Evolutionary conservation across 64 coral and sea anemone species (phyloP), one percentile per base, ranked within the genome.

Genomic region (Pachyseris speciosa): DNA sequence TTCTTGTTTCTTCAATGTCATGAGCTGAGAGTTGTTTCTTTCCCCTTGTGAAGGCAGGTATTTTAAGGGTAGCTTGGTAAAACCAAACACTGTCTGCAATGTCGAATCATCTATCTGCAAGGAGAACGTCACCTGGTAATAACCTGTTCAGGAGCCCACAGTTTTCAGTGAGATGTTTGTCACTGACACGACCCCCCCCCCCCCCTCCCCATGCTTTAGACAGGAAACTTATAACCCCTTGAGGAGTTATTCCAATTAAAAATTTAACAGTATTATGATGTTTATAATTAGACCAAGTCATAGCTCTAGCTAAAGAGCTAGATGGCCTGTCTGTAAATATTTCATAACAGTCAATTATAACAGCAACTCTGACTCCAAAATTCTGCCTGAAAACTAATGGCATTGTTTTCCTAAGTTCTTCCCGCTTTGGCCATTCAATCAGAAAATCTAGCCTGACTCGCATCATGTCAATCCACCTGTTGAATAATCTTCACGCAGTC

Each of bases 1-100:
- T 88, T 67, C 86, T 59, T 24, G 86, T 75, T 37, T 75, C 86
- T 64, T 88, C 69, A 22, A 88, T 48, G 17, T 88, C 86, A 34
- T 36, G 15, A 30, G 69, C 66, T 88, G 86, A 33, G 22, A 88
- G 70, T 43, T 88, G 86, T 32, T 5, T 39, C 32, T 88, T 88
- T 26, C 86, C 86, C 55, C 68, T 33, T 5, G 86, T 88, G 34
- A 69, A 72, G 3, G 69, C 85, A 25, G 67, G 69, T 72, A 74
- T 88, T 30, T 83, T 30, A 4, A 83, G 32, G 22, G 51, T 83
- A 34, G 83, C 83, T 61, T 83, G 79, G 9, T 69, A 50, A 26
- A 51, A 28, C 20, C 61, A 63, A 69, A 86, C 60, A 70, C 66
- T 70, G n/a, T 86, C 83, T 9, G 37, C 61, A 29, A 86, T 45